These are phyloP conservation scores for Ptychoptera contaminata DNA, from an alignment of 2,888 invertebrate species.

Conservation along the genomic window DNA sequence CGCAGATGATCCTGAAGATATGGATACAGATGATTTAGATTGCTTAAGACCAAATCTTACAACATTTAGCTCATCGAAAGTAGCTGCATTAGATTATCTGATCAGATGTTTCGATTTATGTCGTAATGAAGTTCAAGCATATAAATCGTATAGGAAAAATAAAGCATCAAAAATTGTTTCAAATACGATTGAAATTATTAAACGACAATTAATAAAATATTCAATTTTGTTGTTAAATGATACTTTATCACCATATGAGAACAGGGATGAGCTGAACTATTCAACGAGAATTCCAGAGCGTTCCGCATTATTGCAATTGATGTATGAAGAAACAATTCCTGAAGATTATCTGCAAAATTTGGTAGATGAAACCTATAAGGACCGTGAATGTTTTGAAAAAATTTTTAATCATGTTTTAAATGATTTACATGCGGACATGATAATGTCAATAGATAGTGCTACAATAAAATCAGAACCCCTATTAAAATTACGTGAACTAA, in stretches of 20 bases:
- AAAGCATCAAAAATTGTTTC: background rate
- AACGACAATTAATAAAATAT: background rate
- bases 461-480: conserved; percentile 21
- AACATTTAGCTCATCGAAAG: background rate
- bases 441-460: conserved; percentile 14
- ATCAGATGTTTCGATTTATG: conserved; percentile 1
- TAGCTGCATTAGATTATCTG: conserved; percentile 3
- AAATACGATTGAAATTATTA: background rate
- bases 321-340: conserved; percentile 42
- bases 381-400: conserved; percentile 23
- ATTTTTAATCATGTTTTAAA: conserved; percentile 26
- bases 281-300: background rate
- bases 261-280: background rate
- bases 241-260: background rate
- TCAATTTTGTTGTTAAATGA: background rate
- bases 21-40: background rate
- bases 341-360: conserved; percentile 44
- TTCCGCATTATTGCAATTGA: conserved; percentile 36
- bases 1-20: background rate
- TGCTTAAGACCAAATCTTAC: conserved; percentile 3
- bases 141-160: background rate
- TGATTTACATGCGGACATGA: conserved; percentile 28
- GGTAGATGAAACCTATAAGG: conserved; percentile 35
- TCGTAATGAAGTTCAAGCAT: background rate
- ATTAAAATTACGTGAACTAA: background rate